Evolutionary conservation across 2,888 invertebrate genomes (phyloP), one percentile per base, ranked within the genome.

Genomic region (Morinoia aosen): DNA sequence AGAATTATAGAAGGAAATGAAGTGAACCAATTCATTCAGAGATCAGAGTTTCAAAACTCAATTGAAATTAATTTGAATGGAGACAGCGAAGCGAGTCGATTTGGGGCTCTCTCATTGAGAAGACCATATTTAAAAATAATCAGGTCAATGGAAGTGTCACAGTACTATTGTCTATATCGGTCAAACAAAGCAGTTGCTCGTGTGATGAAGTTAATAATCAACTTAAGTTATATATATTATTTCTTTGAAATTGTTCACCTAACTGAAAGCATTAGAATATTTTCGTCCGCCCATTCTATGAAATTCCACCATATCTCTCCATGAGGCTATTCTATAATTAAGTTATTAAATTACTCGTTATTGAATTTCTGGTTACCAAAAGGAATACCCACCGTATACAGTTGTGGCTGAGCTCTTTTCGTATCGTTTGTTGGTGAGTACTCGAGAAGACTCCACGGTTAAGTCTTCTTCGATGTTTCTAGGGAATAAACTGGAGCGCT

Each of bases 351-450:
- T 76, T 76, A 2, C 0, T 8, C 25, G 33, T 25, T 76, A 10
- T 33, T 25, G 25, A 19, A 1, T n/a, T n/a, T n/a, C n/a, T 2
- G 16, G 25, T 19, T 2, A 76, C 76, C 76, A 16, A 76, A 76
- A 3, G 33, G 76, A 93, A 57, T 33, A 93, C 93, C 57, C 58
- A 93, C 93, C 93, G 58, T 57, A 93, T 8, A 57, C 57, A 14
- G 93, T 93, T 33, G 93, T 93, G 25, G 93, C 8, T 57, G 93
- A 48, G 93, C 93, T 93, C 48, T 93, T 93, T 33, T 93, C 57
- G 58, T 57, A 93, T 39, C 57, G 56, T 33, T 93, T 93, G 93
- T 48, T 93, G 93, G 33, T 93, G 57, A 93, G 16, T 19, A 93
- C 57, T 90, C 93, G 56, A 12, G 57, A 93, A 11, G 93, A 57